Evolutionary conservation across 2,113 vertebrate species (phyloP), one percentile per base, ranked within the genome.

Genomic region (Trochalopteron elliotii): DNA sequence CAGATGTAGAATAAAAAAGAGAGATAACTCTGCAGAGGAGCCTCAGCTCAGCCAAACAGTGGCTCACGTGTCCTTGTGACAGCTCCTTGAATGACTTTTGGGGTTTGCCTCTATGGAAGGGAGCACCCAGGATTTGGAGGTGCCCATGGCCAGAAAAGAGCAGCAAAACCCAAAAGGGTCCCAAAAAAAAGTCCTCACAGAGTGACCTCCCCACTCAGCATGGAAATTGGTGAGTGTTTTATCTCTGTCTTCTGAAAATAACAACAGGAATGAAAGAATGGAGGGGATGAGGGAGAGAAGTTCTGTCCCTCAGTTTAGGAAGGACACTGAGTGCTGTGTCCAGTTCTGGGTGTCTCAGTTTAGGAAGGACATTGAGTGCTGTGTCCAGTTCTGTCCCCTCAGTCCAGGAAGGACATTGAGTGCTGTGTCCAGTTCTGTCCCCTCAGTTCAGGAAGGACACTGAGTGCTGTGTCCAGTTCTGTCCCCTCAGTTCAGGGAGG

Each of bases 41-140:
- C n/a, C n/a, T 7, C 45, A 4, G 19, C 10, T 37, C 42, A 15
- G 82, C 0, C 2, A 3, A 50, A 7, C 39, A 9, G 11, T 0
- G 9, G 22, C 13, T 60, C n/a, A 1, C n/a, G 45, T 22, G 22
- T 20, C 22, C 7, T 14, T 39, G 69, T 17, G 28, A 2, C 24
- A 40, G 61, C 3, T 6, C 53, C n/a, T 16, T 3, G 33, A 5
- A 9, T 7, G 53, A 28, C 1, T 44, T 31, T 7, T 10, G 31
- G 47, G 28, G 5, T n/a, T 42, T 30, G 28, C 16, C 45, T 18
- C 0, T 1, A 1, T 2, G 69, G 45, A n/a, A 14, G 20, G 59
- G 28, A 45, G 16, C 22, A 28, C 8, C 15, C 59, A 28, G 68
- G 12, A 10, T 19, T 0, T 33, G 39, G 45, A n/a, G 39, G 15